Evolutionary conservation across 2,888 invertebrate species (phyloP).

Genomic region (Drosophila eohydei): DNA sequence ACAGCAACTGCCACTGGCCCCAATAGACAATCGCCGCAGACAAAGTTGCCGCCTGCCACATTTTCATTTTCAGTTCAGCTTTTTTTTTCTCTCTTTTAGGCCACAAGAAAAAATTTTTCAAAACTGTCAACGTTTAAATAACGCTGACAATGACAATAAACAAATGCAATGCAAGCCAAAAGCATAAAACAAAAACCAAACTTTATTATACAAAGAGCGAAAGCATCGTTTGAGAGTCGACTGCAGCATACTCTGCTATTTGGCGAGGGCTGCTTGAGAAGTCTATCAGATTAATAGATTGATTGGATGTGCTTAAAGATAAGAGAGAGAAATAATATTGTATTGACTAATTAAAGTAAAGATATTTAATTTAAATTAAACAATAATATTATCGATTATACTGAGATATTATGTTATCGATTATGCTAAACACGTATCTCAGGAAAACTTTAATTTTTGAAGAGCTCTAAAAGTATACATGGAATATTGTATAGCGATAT

Average conservation of each 20-base stretch:
- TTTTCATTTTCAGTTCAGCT: slow-evolving; percentile 32
- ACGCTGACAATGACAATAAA: slow-evolving; percentile 78
- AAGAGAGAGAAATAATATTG: too few species aligned
- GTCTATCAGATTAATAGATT: too few species aligned
- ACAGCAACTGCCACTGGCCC: slow-evolving; percentile 9
- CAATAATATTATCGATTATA: too few species aligned
- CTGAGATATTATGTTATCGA: too few species aligned
- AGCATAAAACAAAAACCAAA: slow-evolving; percentile 37
- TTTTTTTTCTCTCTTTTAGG: slow-evolving; percentile 16
- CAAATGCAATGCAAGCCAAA: slow-evolving; percentile 63
- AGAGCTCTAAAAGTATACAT: too few species aligned
- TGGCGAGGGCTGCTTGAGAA: background rate
- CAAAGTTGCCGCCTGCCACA: slow-evolving; percentile 53
- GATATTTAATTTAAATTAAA: too few species aligned
- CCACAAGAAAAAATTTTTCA: slow-evolving; percentile 23
- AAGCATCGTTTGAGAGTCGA: background rate
- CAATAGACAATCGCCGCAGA: slow-evolving; percentile 44
- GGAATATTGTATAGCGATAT: too few species aligned
- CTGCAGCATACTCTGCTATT: background rate
- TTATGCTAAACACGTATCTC: too few species aligned
- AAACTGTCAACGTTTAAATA: slow-evolving; percentile 79
- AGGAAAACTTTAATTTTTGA: too few species aligned
- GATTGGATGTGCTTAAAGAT: too few species aligned
- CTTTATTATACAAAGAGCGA: slow-evolving; percentile 35
- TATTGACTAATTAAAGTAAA: too few species aligned